These are phyloP conservation scores for Toxotes jaculatrix DNA, from an alignment of 2,113 vertebrate genomes.

Conservation along the genomic window DNA sequence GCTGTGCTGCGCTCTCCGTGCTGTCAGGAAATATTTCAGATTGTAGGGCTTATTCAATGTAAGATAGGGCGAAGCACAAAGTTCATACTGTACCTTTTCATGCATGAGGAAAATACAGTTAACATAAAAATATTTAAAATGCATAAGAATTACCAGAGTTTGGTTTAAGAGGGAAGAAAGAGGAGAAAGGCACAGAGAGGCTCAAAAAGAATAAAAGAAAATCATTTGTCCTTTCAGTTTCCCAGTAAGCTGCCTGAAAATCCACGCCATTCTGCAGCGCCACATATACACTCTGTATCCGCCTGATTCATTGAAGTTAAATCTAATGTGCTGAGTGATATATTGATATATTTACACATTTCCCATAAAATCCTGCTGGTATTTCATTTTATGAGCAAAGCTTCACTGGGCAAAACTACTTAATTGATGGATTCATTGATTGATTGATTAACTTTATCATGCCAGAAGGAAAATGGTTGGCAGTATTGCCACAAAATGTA, in stretches of 20 bases:
- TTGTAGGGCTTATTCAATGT: constrained; percentile 18
- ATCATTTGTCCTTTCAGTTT: constrained; percentile 32
- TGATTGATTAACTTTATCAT: background rate
- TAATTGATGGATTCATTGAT: background rate
- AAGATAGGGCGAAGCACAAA: constrained; percentile 22
- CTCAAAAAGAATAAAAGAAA: constrained; percentile 35
- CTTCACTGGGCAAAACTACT: background rate
- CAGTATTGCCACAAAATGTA: too few species aligned
- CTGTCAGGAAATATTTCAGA: constrained; percentile 36
- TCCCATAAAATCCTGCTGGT: background rate
- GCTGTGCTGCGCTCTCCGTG: constrained; percentile 1
- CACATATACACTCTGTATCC: background rate
- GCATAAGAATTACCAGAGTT: constrained; percentile 24
- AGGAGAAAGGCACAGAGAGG: background rate
- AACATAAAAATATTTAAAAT: constrained; percentile 35
- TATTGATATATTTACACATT: background rate
- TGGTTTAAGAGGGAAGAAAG: constrained; percentile 15
- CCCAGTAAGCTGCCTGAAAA: background rate
- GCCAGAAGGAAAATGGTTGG: background rate
- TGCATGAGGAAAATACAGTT: constrained; percentile 41
- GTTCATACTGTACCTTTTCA: constrained; percentile 49
- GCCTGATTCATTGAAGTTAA: constrained; percentile 12
- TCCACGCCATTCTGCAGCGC: background rate
- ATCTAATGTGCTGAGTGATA: background rate
- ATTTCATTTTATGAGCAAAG: background rate